Conservation (phyloP, 2,888 invertebrate genomes). For the Rhimphoctona megacephalus region DNA sequence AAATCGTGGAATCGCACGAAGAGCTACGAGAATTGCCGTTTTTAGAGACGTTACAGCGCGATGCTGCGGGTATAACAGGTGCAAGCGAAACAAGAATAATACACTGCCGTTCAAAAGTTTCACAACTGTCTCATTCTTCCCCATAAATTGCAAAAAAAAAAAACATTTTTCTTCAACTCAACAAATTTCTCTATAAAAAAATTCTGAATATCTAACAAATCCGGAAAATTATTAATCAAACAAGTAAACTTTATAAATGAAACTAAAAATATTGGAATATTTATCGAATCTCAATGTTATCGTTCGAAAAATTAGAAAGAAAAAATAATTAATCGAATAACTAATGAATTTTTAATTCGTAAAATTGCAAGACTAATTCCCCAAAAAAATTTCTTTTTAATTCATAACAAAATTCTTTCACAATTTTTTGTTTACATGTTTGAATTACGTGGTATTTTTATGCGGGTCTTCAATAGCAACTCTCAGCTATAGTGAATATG, state of each 20-base stretch:
- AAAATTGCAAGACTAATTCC: background rate
- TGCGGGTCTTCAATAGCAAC: background rate
- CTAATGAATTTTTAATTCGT: background rate
- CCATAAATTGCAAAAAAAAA: background rate
- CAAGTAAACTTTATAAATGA: too few species aligned
- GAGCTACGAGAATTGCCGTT: slow-evolving; percentile 18
- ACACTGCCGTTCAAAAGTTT: slow-evolving; percentile 9
- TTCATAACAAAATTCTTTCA: background rate
- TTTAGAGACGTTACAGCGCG: slow-evolving; percentile 35
- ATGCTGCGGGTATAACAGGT: slow-evolving; percentile 53
- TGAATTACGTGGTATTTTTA: background rate
- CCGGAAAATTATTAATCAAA: background rate
- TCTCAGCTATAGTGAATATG: background rate
- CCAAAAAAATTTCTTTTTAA: background rate
- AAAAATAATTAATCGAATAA: too few species aligned
- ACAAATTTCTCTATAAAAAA: background rate
- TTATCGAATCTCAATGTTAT: background rate
- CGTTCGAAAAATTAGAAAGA: background rate
- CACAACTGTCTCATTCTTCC: background rate
- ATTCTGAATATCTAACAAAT: background rate
- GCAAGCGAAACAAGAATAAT: slow-evolving; percentile 25
- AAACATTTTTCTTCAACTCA: background rate
- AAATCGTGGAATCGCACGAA: slow-evolving; percentile 19
- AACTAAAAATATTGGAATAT: background rate
- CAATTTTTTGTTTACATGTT: background rate